Percentiles rank a stretch among this genome's conserved stretches.
These are phyloP conservation scores for Diachrysia chrysitis DNA, from an alignment of 2,888 invertebrate genomes.

Conservation along the genomic window DNA sequence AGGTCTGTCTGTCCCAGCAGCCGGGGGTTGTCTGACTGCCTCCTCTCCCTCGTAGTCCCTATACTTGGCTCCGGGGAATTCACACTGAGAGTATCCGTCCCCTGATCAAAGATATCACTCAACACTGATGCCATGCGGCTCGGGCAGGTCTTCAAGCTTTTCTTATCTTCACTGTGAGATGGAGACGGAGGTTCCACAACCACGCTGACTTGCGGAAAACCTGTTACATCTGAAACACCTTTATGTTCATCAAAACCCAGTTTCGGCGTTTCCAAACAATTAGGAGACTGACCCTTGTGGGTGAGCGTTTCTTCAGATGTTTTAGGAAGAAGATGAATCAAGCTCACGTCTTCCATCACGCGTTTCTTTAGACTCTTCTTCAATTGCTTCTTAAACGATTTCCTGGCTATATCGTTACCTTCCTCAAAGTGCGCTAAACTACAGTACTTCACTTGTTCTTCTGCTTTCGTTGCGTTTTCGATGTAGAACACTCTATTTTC, in stretches of 20 bases:
- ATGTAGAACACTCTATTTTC: constrained; percentile 92
- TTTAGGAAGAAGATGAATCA: constrained; percentile 78
- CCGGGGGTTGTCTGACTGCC: constrained; percentile 90
- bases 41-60: constrained; percentile 83
- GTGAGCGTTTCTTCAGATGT: constrained; percentile 71
- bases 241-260: constrained; percentile 43
- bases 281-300: constrained; percentile 62
- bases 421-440: constrained; percentile 95
- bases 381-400: constrained; percentile 91
- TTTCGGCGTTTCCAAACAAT: constrained; percentile 50
- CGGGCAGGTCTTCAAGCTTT: constrained; percentile 77
- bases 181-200: constrained; percentile 94
- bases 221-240: constrained; percentile 28
- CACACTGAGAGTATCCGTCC: constrained; percentile 81
- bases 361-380: constrained; percentile 84
- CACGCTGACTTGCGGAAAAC: constrained; percentile 92
- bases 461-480: constrained; percentile 83
- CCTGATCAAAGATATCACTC: constrained; percentile 82
- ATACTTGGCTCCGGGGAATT: constrained; percentile 83
- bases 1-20: constrained; percentile 89
- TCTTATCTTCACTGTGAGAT: constrained; percentile 90
- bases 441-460: constrained; percentile 92
- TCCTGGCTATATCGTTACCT: constrained; percentile 94
- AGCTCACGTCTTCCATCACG: constrained; percentile 70
- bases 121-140: constrained; percentile 86